Base-by-base conservation (phyloP, 2,113 vertebrate genomes). In the Tauraco erythrolophus region DNA sequence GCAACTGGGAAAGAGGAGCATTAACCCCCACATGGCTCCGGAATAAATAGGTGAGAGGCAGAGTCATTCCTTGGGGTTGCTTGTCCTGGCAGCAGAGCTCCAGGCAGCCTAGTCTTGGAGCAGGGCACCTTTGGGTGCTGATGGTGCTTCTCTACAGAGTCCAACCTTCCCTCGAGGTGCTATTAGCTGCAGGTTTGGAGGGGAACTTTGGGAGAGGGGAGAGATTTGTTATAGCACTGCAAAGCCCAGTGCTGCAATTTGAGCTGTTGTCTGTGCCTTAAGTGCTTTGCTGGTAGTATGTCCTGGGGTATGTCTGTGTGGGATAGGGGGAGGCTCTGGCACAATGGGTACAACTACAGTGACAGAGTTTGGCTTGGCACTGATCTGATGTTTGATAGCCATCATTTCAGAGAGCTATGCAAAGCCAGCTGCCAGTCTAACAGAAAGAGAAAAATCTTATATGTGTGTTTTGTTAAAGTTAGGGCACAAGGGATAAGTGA, bases 161-260 rank as follows among this genome's bases (percentile, higher is more conserved):
- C 58, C 1, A 0, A 0, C 0, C 14, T 48, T 5, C 27, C 5
- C 14, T 15, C 3, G 14, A 89, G 23, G 4, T 66, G 45, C 30
- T 18, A 1, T 19, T 58, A 58, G 39, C 37, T 76, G 11, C 24
- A 7, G 9, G 4, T 35, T 58, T 28, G 33, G 65, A 79, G 23
- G 60, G 41, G 61, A 68, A 9, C 19, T 61, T 35, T 11, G 39
- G 23, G 43, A 64, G 21, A 17, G 22, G 53, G 35, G 5, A 35
- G 21, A 18, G 37, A 19, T 39, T 91, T 77, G 28, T 18, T 21
- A 3, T 1, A 65, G 56, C 2, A 1, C 30, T 1, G 1, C 46
- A 61, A 70, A 65, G 37, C 45, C 14, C 22, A 33, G 82, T 0
- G 1, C n/a, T 68, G 58, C 30, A 33, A 1, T 66, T 91, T 43